Conservation (phyloP, 2,888 invertebrate genomes). For the Mechanitis messenoides region DNA sequence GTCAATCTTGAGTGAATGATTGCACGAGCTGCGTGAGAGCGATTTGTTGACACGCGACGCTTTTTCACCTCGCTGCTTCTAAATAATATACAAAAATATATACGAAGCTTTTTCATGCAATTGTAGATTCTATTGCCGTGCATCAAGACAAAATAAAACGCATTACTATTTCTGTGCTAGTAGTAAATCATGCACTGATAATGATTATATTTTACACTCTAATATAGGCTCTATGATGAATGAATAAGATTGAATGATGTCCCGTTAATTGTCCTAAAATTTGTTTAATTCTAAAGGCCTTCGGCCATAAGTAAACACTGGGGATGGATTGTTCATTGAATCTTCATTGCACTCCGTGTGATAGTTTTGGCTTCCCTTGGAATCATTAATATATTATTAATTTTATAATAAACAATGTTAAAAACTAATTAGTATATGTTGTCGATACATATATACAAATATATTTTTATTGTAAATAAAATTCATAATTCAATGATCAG, state of each 20-base stretch:
- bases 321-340: constrained; percentile 22
- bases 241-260: constrained; percentile 8
- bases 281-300: constrained; percentile 26
- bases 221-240: constrained; percentile 12
- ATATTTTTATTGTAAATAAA: too few species aligned
- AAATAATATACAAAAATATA: constrained; percentile 18
- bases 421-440: too few species aligned
- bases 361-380: constrained; percentile 11
- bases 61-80: constrained; percentile 31
- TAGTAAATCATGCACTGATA: background rate
- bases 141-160: constrained; percentile 4
- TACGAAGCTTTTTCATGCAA: constrained; percentile 4
- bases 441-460: too few species aligned
- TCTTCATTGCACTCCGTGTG: constrained; percentile 27
- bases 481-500: too few species aligned
- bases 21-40: constrained; percentile 37
- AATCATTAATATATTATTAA: background rate
- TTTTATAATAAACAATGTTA: background rate
- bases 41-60: constrained; percentile 39
- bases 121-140: constrained; percentile 10
- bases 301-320: constrained; percentile 21
- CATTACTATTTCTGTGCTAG: background rate
- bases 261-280: constrained; percentile 25
- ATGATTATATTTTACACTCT: background rate
- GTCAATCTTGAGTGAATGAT: constrained; percentile 30